A percentile compares a stretch with the other conserved stretches of the same genome.
These are phyloP conservation scores for Ptychochromis oligacanthus DNA, from an alignment of 2,113 vertebrate genomes.

Conservation along the genomic window DNA sequence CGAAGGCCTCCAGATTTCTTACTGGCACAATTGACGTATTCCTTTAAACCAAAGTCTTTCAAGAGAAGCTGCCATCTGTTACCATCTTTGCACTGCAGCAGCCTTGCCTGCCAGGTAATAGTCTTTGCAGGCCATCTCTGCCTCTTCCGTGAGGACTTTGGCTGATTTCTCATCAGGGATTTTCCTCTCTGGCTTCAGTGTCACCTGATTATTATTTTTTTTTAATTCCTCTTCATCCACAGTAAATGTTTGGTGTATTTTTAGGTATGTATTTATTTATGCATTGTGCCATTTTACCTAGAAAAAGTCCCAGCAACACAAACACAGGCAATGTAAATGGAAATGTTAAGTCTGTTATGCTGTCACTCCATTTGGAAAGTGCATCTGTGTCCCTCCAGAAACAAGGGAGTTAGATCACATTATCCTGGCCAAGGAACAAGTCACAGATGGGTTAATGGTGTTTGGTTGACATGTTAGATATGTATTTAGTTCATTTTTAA, in stretches of 20 bases:
- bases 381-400: conserved; percentile 74
- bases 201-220: conserved; percentile 47
- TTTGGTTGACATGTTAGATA: conserved; percentile 69
- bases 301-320: conserved; percentile 91
- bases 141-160: conserved; percentile 86
- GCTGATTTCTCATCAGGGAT: conserved; percentile 81
- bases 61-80: conserved; percentile 83
- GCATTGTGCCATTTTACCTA: conserved; percentile 77
- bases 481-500: conserved; percentile 78
- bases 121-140: conserved; percentile 80
- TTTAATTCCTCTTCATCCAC: conserved; percentile 69
- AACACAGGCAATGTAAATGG: conserved; percentile 93
- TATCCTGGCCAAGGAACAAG: conserved; percentile 61
- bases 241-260: conserved; percentile 84
- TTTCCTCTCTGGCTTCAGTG: conserved; percentile 63
- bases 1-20: conserved; percentile 89
- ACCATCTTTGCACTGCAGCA: conserved; percentile 74
- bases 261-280: conserved; percentile 68
- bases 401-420: conserved; percentile 84
- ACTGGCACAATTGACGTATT: conserved; percentile 85
- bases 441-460: conserved; percentile 70
- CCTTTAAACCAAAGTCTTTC: conserved; percentile 83
- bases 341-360: conserved; percentile 88
- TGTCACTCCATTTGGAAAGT: conserved; percentile 62
- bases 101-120: conserved; percentile 77